Evolutionary conservation across 1,140 invertebrate species (phyloP).

Genomic region (Drosophila varians): DNA sequence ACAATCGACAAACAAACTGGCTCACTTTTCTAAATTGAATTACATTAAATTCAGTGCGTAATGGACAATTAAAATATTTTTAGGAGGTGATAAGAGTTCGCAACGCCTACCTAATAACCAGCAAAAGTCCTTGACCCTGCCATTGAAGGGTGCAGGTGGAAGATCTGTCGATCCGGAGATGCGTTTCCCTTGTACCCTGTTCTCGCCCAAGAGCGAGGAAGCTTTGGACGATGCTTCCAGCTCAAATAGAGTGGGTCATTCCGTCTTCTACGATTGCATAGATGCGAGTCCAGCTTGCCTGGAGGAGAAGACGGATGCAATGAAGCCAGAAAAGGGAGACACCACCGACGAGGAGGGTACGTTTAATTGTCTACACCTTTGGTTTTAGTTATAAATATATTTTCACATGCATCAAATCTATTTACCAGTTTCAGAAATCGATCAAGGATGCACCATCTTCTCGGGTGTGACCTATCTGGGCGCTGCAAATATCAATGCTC

Average conservation of each 20-base stretch:
- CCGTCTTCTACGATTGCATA: constrained; percentile 84
- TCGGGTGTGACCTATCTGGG: constrained; percentile 97
- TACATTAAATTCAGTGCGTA: constrained; percentile 50
- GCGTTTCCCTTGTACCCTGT: constrained; percentile 64
- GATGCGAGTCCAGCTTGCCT: constrained; percentile 84
- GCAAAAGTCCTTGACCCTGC: constrained; percentile 76
- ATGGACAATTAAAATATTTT: constrained; percentile 43
- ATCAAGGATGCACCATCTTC: constrained; percentile 95
- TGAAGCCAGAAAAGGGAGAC: constrained; percentile 88
- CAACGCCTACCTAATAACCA: constrained; percentile 43
- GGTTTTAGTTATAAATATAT: no score
- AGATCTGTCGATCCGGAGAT: constrained; percentile 50
- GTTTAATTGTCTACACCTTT: constrained; percentile 9
- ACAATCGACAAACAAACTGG: constrained; percentile 61
- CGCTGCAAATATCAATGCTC: constrained; percentile 95
- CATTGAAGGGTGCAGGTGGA: constrained; percentile 53
- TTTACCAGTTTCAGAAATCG: constrained; percentile 88
- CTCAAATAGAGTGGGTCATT: constrained; percentile 83
- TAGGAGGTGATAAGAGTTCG: constrained; percentile 25
- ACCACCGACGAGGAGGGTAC: constrained; percentile 88
- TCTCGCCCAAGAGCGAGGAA: constrained; percentile 71
- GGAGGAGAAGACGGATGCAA: constrained; percentile 90
- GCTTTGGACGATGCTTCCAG: constrained; percentile 72
- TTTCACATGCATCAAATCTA: background rate
- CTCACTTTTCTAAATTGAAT: constrained; percentile 38